These are phyloP conservation scores for Pangasius macronema DNA, from an alignment of 2,797 vertebrate species.

Conservation along the genomic window DNA sequence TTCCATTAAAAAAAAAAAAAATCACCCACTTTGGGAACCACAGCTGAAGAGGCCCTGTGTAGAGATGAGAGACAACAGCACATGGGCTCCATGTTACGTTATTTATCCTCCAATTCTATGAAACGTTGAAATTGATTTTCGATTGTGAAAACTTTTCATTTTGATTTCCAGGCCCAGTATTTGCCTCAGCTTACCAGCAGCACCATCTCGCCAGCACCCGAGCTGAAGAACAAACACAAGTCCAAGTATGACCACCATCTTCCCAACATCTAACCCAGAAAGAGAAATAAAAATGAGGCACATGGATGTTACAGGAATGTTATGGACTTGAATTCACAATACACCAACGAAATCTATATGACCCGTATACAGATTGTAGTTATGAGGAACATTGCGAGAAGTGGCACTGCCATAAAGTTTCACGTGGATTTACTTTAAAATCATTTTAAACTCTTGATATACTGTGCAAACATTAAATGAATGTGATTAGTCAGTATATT, in stretches of 20 bases:
- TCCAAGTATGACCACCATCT: slow-evolving; percentile 77
- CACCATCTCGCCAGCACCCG: slow-evolving; percentile 79
- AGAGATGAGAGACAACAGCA: background rate
- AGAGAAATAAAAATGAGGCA: background rate
- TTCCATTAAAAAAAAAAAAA: background rate
- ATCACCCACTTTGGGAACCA: background rate
- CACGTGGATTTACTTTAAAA: background rate
- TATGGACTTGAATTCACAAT: background rate
- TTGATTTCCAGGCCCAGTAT: slow-evolving; percentile 71
- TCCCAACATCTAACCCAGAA: slow-evolving; percentile 74
- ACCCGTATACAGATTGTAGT: background rate
- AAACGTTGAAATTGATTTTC: background rate
- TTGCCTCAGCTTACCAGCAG: slow-evolving; percentile 77
- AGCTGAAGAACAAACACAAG: slow-evolving; percentile 77
- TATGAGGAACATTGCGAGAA: background rate
- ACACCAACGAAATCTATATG: background rate
- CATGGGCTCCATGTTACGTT: background rate
- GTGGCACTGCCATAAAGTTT: slow-evolving; percentile 17
- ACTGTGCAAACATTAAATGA: background rate
- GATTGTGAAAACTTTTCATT: background rate
- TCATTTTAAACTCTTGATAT: background rate
- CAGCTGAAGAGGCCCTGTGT: background rate
- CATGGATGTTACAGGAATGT: background rate
- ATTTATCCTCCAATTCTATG: background rate
- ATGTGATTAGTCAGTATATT: background rate